Evolutionary conservation across 2,113 vertebrate genomes (phyloP).

Genomic region (Corythaeola cristata): DNA sequence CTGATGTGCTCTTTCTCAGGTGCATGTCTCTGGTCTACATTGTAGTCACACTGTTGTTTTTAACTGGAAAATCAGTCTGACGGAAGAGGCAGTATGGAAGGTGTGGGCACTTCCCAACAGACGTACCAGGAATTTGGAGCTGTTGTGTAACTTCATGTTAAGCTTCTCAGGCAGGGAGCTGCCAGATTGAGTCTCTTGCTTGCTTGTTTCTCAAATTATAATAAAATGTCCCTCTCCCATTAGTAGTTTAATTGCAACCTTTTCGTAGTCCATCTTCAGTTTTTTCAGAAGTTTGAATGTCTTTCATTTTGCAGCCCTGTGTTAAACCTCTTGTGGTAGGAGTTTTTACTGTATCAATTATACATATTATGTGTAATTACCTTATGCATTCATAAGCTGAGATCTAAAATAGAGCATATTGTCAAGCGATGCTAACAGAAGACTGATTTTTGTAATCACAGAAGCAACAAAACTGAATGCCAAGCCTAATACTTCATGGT

Average conservation of each 20-base stretch:
- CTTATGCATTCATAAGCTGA: not conserved
- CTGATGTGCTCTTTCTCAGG: not conserved
- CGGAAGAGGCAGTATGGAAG: not conserved
- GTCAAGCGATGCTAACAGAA: not conserved
- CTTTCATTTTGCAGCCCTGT: not conserved
- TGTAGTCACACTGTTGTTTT: not conserved
- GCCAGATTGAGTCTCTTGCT: not conserved
- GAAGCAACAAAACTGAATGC: constrained; percentile 17
- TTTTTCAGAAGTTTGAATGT: not conserved
- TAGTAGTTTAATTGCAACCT: constrained; percentile 38
- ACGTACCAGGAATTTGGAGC: not conserved
- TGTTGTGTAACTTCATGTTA: not conserved
- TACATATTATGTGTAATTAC: constrained; percentile 59
- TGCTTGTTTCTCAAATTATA: not conserved
- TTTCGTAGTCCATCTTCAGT: not conserved
- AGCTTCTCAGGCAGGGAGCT: not conserved
- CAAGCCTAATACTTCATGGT: not conserved
- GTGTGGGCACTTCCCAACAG: not conserved
- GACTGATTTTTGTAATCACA: not conserved
- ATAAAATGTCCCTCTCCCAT: not conserved
- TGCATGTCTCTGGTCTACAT: accelerated
- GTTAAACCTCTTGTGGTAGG: constrained; percentile 27
- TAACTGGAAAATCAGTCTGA: not conserved
- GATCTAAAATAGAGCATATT: constrained; percentile 33
- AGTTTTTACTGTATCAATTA: constrained; percentile 52